Evolutionary conservation across 1,140 invertebrate species (phyloP).

Genomic region (Bombus impatiens): DNA sequence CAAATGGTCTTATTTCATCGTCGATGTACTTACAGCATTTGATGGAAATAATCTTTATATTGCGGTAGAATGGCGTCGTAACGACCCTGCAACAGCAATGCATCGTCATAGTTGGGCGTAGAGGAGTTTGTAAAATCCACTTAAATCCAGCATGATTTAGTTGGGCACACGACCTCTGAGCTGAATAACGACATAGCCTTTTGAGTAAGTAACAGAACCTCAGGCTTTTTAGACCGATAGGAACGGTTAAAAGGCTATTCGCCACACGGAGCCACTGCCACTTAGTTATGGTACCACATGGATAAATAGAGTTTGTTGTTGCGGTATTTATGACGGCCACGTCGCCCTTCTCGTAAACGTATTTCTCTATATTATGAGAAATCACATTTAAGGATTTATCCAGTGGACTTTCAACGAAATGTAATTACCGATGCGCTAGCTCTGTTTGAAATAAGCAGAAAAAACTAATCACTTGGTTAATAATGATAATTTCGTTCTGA

Average conservation of each 20-base stretch:
- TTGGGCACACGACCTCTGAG: conserved; percentile 51
- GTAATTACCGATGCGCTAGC: background rate
- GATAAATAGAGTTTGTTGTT: conserved; percentile 12
- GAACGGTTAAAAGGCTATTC: conserved; percentile 64
- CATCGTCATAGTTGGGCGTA: conserved; percentile 51
- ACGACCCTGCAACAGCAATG: conserved; percentile 62
- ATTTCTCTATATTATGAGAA: background rate
- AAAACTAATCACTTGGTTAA: background rate
- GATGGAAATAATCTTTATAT: conserved; percentile 36
- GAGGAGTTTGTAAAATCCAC: conserved; percentile 68
- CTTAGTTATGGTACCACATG: conserved; percentile 37
- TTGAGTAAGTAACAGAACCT: conserved; percentile 59
- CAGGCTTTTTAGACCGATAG: conserved; percentile 58
- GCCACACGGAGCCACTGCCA: conserved; percentile 15
- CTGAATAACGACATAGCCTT: conserved; percentile 42
- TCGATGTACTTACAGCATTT: conserved; percentile 3
- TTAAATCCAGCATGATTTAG: conserved; percentile 70
- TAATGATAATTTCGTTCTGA: background rate
- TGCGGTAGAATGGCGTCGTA: conserved; percentile 56
- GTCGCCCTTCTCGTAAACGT: background rate
- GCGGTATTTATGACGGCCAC: background rate
- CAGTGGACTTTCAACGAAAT: conserved; percentile 1
- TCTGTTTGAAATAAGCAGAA: no score
- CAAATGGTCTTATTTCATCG: background rate
- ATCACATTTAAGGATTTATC: background rate